Percentiles rank a stretch among this genome's conserved stretches.
Evolutionary conservation across 2,113 vertebrate genomes (phyloP).

Genomic region (Oriolus oriolus): DNA sequence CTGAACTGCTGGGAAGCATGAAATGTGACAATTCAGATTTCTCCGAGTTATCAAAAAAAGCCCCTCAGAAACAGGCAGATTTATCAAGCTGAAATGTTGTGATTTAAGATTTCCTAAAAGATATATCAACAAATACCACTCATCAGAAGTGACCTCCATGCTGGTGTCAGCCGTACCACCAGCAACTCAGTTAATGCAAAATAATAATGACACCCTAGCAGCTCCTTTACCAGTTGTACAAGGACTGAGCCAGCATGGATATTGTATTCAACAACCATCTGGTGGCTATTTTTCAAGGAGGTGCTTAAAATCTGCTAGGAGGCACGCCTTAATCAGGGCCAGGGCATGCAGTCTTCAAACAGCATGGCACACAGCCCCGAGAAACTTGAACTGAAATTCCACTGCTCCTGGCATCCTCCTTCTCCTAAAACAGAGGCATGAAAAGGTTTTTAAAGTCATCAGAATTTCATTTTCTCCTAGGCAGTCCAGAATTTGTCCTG

Average conservation of each 20-base stretch:
- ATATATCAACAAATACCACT: not conserved
- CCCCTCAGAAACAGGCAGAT: not conserved
- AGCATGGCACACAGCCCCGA: accelerated
- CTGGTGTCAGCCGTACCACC: not conserved
- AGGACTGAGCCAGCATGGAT: not conserved
- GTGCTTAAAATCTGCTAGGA: not conserved
- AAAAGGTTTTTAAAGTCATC: not conserved
- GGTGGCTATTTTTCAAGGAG: not conserved
- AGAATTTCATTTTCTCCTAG: not conserved
- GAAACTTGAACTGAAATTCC: not conserved
- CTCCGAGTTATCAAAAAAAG: not conserved
- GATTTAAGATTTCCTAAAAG: not conserved
- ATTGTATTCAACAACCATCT: not conserved
- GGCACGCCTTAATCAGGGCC: not conserved
- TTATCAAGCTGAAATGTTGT: not conserved
- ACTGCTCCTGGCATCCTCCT: not conserved
- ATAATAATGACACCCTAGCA: not conserved
- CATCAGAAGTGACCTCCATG: not conserved
- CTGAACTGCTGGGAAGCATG: not conserved
- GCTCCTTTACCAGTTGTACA: not conserved
- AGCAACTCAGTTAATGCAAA: not conserved
- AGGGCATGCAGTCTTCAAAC: not conserved
- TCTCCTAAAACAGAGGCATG: not conserved
- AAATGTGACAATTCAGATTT: not conserved
- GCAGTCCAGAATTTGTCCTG: not conserved